Evolutionary conservation across 2,113 vertebrate species (phyloP).

Genomic region (Tylochromis polylepis): DNA sequence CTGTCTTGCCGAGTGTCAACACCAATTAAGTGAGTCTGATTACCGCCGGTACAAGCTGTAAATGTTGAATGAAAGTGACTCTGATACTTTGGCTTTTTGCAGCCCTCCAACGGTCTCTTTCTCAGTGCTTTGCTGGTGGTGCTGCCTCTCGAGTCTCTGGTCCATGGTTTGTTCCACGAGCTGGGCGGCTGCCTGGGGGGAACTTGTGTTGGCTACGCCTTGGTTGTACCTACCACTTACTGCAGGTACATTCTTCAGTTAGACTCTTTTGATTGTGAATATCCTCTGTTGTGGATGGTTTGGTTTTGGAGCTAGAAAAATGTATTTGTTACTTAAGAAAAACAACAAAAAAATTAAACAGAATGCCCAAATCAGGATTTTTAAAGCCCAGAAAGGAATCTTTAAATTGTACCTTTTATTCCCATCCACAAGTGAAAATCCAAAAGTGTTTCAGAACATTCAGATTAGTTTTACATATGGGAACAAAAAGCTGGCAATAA

Average conservation of each 20-base stretch:
- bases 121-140: conserved; percentile 89
- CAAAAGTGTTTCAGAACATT: not conserved
- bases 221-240: conserved; percentile 91
- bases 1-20: conserved; percentile 32
- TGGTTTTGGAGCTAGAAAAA: not conserved
- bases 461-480: not conserved
- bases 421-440: not conserved
- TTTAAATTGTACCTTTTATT: not conserved
- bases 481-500: not conserved
- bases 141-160: conserved; percentile 91
- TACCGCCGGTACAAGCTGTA: not conserved
- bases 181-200: conserved; percentile 92
- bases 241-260: conserved; percentile 79
- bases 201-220: conserved; percentile 91
- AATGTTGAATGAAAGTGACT: conserved; percentile 34
- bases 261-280: not conserved
- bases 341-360: not conserved
- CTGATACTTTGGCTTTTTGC: conserved; percentile 11
- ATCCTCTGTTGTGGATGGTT: not conserved
- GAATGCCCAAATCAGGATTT: not conserved
- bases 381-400: not conserved
- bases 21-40: conserved; percentile 32
- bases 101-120: conserved; percentile 87
- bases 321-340: not conserved
- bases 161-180: conserved; percentile 90